Percentiles rank a stretch among this genome's conserved stretches.
These are phyloP conservation scores for Dryobotodes eremita DNA, from an alignment of 2,888 invertebrate genomes.

Conservation along the genomic window DNA sequence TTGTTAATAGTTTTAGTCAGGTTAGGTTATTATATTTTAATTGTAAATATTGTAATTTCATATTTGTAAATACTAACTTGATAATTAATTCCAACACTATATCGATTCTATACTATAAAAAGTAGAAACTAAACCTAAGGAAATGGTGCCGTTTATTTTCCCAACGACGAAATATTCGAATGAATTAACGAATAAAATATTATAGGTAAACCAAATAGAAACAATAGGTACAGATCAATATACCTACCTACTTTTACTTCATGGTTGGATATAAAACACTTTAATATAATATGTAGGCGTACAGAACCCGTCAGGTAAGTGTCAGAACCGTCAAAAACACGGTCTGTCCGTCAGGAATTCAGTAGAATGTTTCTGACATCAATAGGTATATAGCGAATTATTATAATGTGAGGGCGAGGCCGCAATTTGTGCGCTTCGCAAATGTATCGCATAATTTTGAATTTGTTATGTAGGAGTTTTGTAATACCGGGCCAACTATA, in stretches of 20 bases:
- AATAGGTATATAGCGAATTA: slow-evolving; percentile 22
- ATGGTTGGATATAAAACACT: slow-evolving; percentile 19
- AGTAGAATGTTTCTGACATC: slow-evolving; percentile 42
- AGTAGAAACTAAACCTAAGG: too few relatives aligned
- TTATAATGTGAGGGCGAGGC: slow-evolving; percentile 11
- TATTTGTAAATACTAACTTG: too few relatives aligned
- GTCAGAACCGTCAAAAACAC: slow-evolving; percentile 44
- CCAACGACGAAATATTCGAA: too few relatives aligned
- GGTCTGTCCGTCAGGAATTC: slow-evolving; percentile 33
- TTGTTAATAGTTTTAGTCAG: too few relatives aligned
- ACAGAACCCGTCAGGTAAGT: slow-evolving; percentile 6
- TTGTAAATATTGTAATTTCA: too few relatives aligned
- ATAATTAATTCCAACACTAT: too few relatives aligned
- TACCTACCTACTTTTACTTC: neutral
- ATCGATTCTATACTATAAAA: too few relatives aligned
- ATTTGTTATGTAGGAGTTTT: neutral
- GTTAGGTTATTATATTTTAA: too few relatives aligned
- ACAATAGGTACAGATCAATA: neutral
- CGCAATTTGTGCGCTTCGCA: slow-evolving; percentile 11
- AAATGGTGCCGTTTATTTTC: too few relatives aligned
- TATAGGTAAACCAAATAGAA: neutral
- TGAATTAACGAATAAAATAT: neutral
- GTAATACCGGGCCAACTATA: neutral
- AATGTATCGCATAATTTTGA: slow-evolving; percentile 18
- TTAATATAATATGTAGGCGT: neutral